Conservation (phyloP, 2,888 invertebrate species). For the Blomia tropicalis region DNA sequence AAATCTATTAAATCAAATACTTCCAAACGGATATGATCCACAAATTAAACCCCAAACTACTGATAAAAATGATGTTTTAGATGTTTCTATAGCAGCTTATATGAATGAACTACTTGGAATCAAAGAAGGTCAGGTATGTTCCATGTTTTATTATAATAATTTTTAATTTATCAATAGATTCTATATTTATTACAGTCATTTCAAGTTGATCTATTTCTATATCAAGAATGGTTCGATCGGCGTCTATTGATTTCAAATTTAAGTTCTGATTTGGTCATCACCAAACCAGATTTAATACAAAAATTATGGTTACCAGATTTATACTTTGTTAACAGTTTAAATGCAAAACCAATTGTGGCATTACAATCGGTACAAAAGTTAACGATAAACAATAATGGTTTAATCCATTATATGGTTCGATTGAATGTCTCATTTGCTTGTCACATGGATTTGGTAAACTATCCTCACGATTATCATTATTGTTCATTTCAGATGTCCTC, state of each 20-base stretch:
- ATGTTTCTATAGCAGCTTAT: not conserved
- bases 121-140: constrained; percentile 21
- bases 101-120: constrained; percentile 10
- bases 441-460: constrained; percentile 22
- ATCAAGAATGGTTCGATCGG: constrained; percentile 1
- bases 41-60: not conserved
- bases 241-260: not conserved
- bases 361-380: constrained; percentile 4
- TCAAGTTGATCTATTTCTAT: constrained; percentile 1
- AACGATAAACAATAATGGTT: not conserved
- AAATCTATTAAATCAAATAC: not conserved
- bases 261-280: not conserved
- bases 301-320: constrained; percentile 24
- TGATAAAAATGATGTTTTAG: not conserved
- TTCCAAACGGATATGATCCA: not conserved
- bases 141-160: no score
- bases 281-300: not conserved
- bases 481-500: constrained; percentile 19
- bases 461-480: constrained; percentile 25
- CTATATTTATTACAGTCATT: constrained; percentile 13
- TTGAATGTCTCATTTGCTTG: constrained; percentile 15
- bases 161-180: not conserved
- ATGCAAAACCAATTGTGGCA: not conserved
- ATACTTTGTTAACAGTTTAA: constrained; percentile 18
- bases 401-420: constrained; percentile 7